Conservation (phyloP, 2,888 invertebrate genomes). For the Ecdyonurus torrentis region DNA sequence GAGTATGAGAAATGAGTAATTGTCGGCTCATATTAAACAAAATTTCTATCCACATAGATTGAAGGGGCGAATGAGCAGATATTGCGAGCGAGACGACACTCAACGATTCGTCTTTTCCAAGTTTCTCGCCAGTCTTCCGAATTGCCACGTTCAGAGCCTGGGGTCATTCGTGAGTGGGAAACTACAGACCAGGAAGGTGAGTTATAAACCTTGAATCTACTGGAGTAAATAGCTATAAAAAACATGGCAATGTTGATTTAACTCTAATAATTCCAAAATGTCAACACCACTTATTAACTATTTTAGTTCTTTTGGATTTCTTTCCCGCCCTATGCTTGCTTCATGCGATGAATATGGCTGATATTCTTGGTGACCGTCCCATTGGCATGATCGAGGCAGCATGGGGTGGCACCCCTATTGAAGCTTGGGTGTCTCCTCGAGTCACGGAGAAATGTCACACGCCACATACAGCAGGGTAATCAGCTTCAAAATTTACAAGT, state of each 20-base stretch:
- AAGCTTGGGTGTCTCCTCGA: background rate
- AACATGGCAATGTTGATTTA: background rate
- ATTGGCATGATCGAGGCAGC: conserved; percentile 4
- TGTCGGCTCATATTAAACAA: too few relatives aligned
- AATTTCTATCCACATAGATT: too few relatives aligned
- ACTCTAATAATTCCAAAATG: background rate
- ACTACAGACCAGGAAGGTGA: background rate
- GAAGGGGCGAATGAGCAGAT: background rate
- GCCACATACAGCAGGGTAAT: background rate
- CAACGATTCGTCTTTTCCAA: background rate
- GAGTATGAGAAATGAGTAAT: background rate
- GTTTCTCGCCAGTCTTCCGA: background rate
- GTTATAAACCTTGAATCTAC: background rate
- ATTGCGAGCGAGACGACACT: background rate
- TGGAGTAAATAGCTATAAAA: too few relatives aligned
- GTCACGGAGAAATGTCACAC: background rate
- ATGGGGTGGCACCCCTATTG: conserved; percentile 4
- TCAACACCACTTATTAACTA: background rate
- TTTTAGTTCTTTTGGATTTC: background rate
- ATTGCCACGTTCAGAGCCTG: background rate
- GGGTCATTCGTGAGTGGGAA: background rate
- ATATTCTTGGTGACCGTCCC: background rate
- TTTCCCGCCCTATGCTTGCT: conserved; percentile 1
- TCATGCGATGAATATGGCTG: background rate
- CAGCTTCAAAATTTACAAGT: too few relatives aligned